Evolutionary conservation across 2,797 vertebrate species (phyloP), one percentile per base, ranked within the genome.

Genomic region (Amphiprion clarkii): DNA sequence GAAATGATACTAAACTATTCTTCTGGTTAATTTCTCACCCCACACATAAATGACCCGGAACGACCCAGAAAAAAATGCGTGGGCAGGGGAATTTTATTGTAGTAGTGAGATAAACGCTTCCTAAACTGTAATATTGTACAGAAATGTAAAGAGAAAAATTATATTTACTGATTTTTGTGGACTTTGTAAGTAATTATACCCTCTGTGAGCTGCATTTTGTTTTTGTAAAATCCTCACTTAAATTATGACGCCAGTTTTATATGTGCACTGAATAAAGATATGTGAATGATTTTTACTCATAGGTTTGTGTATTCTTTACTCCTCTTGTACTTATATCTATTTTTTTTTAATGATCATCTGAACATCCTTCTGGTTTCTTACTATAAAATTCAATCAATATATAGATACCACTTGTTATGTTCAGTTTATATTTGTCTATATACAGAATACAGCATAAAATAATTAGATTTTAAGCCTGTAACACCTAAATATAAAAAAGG

Each of bases 261-360:
- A 90, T 81, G 74, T 89, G 89, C 89, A 94, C 91, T 90, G 85
- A 94, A 93, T 94, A 92, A 93, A 91, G 55, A 52, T 67, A 83
- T 85, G 79, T 90, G 85, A 87, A 89, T 51, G 57, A 78, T 78
- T 67, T 89, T 83, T 70, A 78, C 44, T 33, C 4, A 6, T 19
- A 31, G 4, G 46, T 62, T 27, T 51, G 66, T 68, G 0, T 29
- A 0, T 44, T 57, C 10, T 25, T 51, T 5, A 5, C 5, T 48
- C 19, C 46, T 48, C 46, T 4, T 27, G 3, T 27, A 27, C 27
- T 27, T 27, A 3, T 27, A 4, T 27, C 3, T 27, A 27, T 19
- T n/a, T 48, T 16, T 44, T 13, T 16, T 44, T 14, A 27, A 10
- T 27, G n/a, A 60, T 3, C 6, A 0, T 27, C 27, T 27, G 27